Conservation (phyloP, 2,113 vertebrate genomes). For the Ceuthmochares aereus region DNA sequence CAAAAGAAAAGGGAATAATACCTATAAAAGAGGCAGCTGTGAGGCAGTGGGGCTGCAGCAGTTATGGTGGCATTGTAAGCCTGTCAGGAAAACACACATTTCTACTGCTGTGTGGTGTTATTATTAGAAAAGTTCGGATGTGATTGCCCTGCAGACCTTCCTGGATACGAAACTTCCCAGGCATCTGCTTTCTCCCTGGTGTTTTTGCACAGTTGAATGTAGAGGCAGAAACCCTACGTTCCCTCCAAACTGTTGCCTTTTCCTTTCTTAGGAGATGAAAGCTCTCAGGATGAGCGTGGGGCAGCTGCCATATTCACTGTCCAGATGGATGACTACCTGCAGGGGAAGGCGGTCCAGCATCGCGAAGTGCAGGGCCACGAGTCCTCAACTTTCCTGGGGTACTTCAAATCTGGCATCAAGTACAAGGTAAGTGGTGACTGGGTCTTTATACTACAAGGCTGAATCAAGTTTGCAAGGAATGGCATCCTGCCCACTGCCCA, state of each 20-base stretch:
- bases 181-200: background rate
- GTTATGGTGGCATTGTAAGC: background rate
- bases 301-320: conserved; percentile 95
- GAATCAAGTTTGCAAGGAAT: background rate
- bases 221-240: background rate
- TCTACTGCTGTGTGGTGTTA: background rate
- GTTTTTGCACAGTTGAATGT: background rate
- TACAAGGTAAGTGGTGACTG: conserved; percentile 86
- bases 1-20: background rate
- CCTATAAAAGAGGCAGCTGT: background rate
- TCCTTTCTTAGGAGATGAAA: conserved; percentile 82
- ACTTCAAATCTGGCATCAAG: conserved; percentile 96
- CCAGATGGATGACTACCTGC: conserved; percentile 95
- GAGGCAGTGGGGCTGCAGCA: background rate
- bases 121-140: background rate
- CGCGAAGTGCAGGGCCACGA: conserved; percentile 93
- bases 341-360: conserved; percentile 91
- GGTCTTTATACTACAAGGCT: background rate
- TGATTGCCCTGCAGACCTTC: background rate
- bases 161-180: background rate
- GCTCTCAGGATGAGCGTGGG: conserved; percentile 94
- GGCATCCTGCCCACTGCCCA: background rate
- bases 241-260: background rate
- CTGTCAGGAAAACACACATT: background rate
- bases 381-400: conserved; percentile 90